phyloP scores from a whole-genome alignment of 2,888 invertebrate species.

The Drosophila fungiperda region DNA sequence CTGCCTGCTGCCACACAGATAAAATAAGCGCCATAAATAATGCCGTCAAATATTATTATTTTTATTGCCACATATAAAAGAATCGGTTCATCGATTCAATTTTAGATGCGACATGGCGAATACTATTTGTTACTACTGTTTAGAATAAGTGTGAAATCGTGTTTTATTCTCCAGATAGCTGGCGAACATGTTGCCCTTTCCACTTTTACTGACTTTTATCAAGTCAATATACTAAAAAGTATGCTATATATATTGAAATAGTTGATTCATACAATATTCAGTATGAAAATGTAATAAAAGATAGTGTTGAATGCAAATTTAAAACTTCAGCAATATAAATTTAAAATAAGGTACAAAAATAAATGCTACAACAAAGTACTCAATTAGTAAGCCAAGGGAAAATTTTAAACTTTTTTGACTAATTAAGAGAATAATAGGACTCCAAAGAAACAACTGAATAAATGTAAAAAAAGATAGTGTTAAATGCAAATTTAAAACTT shows the following conservation, averaged over 20 bases:
- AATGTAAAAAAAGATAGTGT: background rate
- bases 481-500: background rate
- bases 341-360: background rate
- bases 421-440: background rate
- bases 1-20: conserved; percentile 24
- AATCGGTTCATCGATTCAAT: conserved; percentile 25
- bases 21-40: conserved; percentile 57
- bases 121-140: conserved; percentile 8
- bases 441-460: background rate
- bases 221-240: background rate
- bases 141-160: conserved; percentile 29
- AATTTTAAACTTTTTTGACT: background rate
- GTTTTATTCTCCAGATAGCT: conserved; percentile 39
- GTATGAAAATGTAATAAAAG: background rate
- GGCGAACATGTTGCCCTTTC: conserved; percentile 5
- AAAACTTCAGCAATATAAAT: background rate
- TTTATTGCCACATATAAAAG: conserved; percentile 47
- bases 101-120: conserved; percentile 30
- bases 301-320: background rate
- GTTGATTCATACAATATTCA: background rate
- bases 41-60: conserved; percentile 51
- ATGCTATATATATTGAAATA: background rate
- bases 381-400: background rate
- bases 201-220: conserved; percentile 2
- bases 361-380: background rate